Conservation (phyloP, 2,113 vertebrate genomes). For the Vicugna pacos region DNA sequence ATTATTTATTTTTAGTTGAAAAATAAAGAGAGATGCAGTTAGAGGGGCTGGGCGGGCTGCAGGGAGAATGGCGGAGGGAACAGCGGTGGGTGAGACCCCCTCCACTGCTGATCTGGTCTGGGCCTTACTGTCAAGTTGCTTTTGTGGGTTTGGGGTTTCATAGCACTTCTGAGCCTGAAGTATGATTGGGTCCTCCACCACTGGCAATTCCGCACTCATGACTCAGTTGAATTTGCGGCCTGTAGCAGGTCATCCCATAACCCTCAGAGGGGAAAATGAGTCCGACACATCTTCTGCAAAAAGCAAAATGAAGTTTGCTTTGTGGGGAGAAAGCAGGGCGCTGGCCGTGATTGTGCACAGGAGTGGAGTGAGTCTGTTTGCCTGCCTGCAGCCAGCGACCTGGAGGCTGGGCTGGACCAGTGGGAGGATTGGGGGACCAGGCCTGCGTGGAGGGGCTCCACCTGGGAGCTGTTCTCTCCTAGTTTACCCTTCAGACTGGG, state of each 20-base stretch:
- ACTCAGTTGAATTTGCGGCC: not conserved
- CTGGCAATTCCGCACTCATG: not conserved
- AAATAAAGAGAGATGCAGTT: not conserved
- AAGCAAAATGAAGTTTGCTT: not conserved
- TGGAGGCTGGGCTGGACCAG: accelerated
- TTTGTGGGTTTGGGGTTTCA: not conserved
- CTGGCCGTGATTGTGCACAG: accelerated
- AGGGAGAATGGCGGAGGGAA: not conserved
- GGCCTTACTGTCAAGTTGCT: not conserved
- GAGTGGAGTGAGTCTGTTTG: accelerated
- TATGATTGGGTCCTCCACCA: not conserved
- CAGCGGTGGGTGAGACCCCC: accelerated
- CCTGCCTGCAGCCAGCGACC: not conserved
- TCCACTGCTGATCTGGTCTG: not conserved
- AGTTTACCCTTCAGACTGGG: not conserved
- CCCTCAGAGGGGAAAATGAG: not conserved
- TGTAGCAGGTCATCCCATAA: too few species aligned
- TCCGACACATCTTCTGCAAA: not conserved
- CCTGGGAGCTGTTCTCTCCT: not conserved
- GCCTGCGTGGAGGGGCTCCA: too few species aligned
- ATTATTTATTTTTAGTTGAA: not conserved
- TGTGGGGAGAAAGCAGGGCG: not conserved
- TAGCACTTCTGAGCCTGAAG: not conserved
- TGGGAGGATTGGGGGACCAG: not conserved
- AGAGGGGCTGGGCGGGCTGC: accelerated